Evolutionary conservation across 2,797 vertebrate species (phyloP), one percentile per base, ranked within the genome.

Genomic region (Astyanax mexicanus): DNA sequence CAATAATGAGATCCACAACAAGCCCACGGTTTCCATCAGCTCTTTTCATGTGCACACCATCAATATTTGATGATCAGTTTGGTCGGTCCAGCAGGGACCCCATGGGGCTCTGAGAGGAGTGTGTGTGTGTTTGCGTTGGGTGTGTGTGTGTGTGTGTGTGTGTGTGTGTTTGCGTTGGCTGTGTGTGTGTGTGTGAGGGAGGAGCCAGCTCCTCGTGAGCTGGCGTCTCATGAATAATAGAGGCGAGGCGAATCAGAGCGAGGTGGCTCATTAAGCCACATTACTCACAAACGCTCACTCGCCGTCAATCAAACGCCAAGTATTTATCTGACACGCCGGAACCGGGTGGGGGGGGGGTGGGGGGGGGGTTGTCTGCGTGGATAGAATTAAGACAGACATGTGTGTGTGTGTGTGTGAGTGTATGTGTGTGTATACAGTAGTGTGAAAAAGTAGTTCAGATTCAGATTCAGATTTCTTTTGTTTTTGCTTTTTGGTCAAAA

Each of bases 1-100:
- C 80, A 74, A 88, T 90, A 91, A 91, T 84, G 86, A 89, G 83
- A 29, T 47, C 10, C 38, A 73, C 40, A 69, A 67, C 78, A 77
- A 64, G 32, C 72, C 78, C 89, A 88, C 84, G 88, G 89, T 92
- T 89, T 89, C 79, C 67, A 80, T 80, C 78, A 69, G 82, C 86
- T 85, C 78, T 85, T 89, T 90, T 91, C 85, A 91, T 88, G 86
- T 81, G 86, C 78, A 87, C 74, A 79, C 65, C 35, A 90, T 93
- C 83, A 93, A 92, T 93, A 91, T 91, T 93, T 91, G 84, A 81
- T 74, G 83, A 81, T 72, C 80, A 83, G 83, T 86, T 85, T 82
- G 79, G 79, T 80, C 69, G 80, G 81, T 81, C 82, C 71, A 64
- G 81, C 84, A 62, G 71, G 77, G 74, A 79, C 81, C 80, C 71